Conservation (phyloP, 2,113 vertebrate genomes). For the Chunga burmeisteri region DNA sequence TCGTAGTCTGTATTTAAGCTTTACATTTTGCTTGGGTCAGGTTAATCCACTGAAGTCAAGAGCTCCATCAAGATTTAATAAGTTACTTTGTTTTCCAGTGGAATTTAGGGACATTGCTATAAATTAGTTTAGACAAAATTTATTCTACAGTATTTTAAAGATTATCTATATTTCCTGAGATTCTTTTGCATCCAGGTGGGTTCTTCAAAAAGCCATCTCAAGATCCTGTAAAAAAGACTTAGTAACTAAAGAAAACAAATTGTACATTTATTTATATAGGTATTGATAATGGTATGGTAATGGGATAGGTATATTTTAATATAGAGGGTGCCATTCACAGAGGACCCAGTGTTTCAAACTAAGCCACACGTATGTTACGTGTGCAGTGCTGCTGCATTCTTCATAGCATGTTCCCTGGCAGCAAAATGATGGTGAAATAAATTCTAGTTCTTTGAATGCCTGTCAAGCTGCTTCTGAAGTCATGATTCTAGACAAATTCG, state of each 20-base stretch:
- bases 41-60: not conserved
- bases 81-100: not conserved
- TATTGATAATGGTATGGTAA: not conserved
- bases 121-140: not conserved
- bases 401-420: not conserved
- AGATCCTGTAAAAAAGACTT: not conserved
- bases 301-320: not conserved
- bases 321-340: not conserved
- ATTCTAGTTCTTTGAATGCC: not conserved
- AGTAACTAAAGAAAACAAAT: not conserved
- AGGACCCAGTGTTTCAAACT: not conserved
- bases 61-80: not conserved
- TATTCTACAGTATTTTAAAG: not conserved
- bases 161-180: not conserved
- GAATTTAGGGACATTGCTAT: not conserved
- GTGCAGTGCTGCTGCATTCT: not conserved
- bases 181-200: not conserved
- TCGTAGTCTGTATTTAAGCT: too few relatives aligned
- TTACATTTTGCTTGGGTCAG: not conserved
- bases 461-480: conserved; percentile 22
- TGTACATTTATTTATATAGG: not conserved
- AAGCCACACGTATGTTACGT: not conserved
- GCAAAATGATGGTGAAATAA: conserved; percentile 14
- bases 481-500: not conserved
- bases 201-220: not conserved